These are phyloP conservation scores for Ondatra zibethicus DNA, from an alignment of 2,113 vertebrate species.

Conservation along the genomic window DNA sequence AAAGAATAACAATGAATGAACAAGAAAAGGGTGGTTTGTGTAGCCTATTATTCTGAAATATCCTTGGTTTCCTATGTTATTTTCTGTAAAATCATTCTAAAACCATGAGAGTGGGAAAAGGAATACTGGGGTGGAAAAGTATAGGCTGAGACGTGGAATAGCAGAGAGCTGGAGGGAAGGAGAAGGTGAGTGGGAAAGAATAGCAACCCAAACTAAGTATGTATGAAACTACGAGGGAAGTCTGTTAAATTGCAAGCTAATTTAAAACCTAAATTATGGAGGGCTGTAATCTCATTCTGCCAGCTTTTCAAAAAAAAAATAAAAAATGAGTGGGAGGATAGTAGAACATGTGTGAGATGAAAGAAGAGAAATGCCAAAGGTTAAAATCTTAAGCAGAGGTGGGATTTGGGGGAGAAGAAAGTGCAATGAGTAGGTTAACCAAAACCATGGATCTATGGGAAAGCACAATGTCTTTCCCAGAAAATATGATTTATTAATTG, in stretches of 20 bases:
- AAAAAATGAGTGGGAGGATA: background rate
- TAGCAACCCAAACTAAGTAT: background rate
- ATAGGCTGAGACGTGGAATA: background rate
- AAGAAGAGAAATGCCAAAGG: no score
- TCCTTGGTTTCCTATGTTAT: background rate
- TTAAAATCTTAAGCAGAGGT: background rate
- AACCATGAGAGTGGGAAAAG: no score
- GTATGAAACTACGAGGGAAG: background rate
- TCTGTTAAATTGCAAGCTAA: background rate
- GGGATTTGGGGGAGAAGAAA: background rate
- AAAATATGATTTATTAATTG: background rate
- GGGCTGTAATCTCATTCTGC: background rate
- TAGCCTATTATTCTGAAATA: background rate
- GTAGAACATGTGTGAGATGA: background rate
- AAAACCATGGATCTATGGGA: background rate
- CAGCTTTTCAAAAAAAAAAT: background rate
- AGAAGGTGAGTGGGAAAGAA: no score
- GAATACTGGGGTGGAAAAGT: no score
- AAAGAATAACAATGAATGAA: background rate
- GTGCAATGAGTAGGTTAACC: background rate
- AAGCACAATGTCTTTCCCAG: background rate
- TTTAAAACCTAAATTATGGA: background rate
- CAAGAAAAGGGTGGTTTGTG: background rate
- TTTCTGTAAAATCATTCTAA: background rate
- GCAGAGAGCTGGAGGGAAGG: background rate